Evolutionary conservation across 2,113 vertebrate species (phyloP).

Genomic region (Petrocephalus microphthalmus): DNA sequence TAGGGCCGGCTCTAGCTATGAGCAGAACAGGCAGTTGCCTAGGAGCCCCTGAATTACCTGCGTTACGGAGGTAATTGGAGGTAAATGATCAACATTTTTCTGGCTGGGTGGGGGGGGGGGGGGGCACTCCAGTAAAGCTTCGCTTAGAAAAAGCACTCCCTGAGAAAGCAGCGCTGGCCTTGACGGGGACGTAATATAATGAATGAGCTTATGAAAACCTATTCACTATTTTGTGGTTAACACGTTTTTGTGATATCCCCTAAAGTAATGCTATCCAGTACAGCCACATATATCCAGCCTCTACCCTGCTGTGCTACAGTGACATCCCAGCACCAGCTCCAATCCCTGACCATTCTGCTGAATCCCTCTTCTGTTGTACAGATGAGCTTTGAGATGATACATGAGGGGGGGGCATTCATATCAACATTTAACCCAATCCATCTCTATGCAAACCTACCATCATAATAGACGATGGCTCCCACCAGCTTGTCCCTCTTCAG

Average conservation of each 20-base stretch:
- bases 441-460: slow-evolving; percentile 67
- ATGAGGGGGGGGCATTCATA: background rate
- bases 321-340: background rate
- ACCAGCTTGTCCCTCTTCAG: slow-evolving; percentile 85
- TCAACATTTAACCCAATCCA: background rate
- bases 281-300: background rate
- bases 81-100: too few relatives aligned
- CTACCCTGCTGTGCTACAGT: background rate
- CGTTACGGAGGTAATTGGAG: background rate
- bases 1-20: background rate
- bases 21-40: background rate
- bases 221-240: background rate
- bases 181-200: background rate
- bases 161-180: background rate
- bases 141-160: background rate
- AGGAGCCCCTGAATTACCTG: background rate
- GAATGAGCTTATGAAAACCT: background rate
- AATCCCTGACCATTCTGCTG: background rate
- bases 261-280: background rate
- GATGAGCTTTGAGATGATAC: background rate
- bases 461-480: slow-evolving; percentile 94
- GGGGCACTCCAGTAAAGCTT: background rate
- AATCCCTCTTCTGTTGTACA: background rate
- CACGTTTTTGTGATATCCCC: background rate
- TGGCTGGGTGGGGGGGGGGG: too few relatives aligned